These are phyloP conservation scores for Sebastes ruberrimus DNA, from an alignment of 2,797 vertebrate species.

Conservation along the genomic window DNA sequence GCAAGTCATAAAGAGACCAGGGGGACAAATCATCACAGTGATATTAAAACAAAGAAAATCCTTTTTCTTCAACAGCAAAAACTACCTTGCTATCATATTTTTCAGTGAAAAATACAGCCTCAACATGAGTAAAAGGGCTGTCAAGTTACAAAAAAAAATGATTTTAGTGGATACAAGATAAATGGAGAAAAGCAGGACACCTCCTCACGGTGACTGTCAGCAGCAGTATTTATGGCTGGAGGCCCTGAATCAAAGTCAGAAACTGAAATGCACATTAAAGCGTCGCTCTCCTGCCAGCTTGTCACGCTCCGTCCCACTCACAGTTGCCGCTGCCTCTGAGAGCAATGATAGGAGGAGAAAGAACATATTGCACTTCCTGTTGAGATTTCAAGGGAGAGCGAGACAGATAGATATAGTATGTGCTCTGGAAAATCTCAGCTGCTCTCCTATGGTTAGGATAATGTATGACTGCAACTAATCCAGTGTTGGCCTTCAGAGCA, in stretches of 20 bases:
- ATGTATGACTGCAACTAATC: conserved; percentile 70
- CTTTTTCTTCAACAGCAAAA: not conserved
- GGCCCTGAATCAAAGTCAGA: conserved; percentile 40
- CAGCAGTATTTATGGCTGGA: conserved; percentile 26
- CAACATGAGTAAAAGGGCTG: not conserved
- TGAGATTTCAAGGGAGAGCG: conserved; percentile 45
- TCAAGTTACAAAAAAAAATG: not conserved
- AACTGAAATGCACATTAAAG: conserved; percentile 50
- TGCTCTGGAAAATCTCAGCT: conserved; percentile 60
- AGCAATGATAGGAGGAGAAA: conserved; percentile 34
- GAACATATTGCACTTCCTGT: conserved; percentile 63
- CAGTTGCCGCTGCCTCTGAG: conserved; percentile 33
- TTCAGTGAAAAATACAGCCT: not conserved
- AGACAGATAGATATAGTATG: conserved; percentile 55
- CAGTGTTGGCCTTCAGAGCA: conserved; percentile 53
- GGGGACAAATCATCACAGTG: not conserved
- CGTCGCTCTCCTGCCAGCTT: conserved; percentile 46
- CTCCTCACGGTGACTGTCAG: conserved; percentile 20
- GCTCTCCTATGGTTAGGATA: conserved; percentile 66
- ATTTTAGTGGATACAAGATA: not conserved
- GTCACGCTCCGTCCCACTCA: conserved; percentile 43
- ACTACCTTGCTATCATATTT: not conserved
- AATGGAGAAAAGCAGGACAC: conserved; percentile 11
- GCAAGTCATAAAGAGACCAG: not conserved
- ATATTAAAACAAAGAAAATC: not conserved